phyloP scores from a whole-genome alignment of 2,113 vertebrate species.

The Recurvirostra avosetta region DNA sequence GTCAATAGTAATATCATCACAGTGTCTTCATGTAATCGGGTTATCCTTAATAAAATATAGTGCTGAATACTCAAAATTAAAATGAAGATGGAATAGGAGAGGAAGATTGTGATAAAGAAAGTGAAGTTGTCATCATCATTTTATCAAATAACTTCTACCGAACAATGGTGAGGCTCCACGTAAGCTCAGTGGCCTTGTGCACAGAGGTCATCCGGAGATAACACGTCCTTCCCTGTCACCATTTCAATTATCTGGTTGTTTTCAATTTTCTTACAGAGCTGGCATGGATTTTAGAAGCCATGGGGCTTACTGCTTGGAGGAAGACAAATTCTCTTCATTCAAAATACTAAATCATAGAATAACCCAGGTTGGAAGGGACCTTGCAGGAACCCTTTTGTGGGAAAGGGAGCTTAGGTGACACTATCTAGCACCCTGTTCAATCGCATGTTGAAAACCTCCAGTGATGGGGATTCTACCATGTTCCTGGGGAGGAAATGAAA shows the following conservation, averaged over 20 bases:
- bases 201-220: neutral
- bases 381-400: neutral
- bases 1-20: constrained; percentile 54
- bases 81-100: constrained; percentile 55
- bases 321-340: neutral
- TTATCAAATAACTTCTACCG: constrained; percentile 45
- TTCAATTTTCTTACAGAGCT: neutral
- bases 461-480: neutral
- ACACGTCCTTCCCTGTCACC: neutral
- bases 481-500: neutral
- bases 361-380: neutral
- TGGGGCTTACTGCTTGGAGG: neutral
- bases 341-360: neutral
- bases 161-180: neutral
- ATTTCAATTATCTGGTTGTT: neutral
- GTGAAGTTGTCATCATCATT: constrained; percentile 59
- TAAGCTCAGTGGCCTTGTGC: neutral
- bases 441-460: neutral
- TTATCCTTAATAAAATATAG: constrained; percentile 54
- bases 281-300: neutral
- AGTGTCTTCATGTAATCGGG: constrained; percentile 30
- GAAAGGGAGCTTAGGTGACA: neutral
- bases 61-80: constrained; percentile 51
- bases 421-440: neutral
- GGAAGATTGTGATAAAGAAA: constrained; percentile 53